Base-by-base conservation (phyloP, 2,888 invertebrate genomes). In the Colostygia pectinataria region DNA sequence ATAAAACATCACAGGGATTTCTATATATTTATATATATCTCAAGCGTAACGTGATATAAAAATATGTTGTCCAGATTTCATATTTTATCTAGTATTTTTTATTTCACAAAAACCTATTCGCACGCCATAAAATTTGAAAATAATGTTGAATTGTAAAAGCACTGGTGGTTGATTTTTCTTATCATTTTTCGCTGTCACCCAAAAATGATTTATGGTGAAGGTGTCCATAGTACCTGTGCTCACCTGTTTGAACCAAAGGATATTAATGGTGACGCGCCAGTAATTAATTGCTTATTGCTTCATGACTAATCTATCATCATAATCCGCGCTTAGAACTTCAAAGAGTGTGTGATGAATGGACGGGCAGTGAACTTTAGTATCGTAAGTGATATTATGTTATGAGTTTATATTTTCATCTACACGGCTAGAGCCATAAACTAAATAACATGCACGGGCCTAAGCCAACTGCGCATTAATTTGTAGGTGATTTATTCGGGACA, bases 201-300 rank as follows among this genome's bases (percentile, higher is more conserved):
- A 51, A 57, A 53, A 41, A 49, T 51, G 53, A 57, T 52, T 40
- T 55, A 55, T 52, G 45, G 24, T 9, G 31, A 47, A 41, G 23
- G 38, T 37, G 42, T 51, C 42, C 46, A 43, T 43, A 49, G 47
- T 51, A 37, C 45, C 46, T 32, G 51, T 62, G 58, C 54, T 47
- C 46, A 49, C 59, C 58, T 65, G 60, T 62, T 63, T 55, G 59
- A 65, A 57, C 65, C 65, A 72, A 67, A 55, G 64, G 61, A 63
- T 67, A 78, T 77, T 79, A 74, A 79, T 76, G 62, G 57, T 53
- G 63, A 63, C 63, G 63, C 59, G 64, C 58, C 57, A 46, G 51
- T 74, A 74, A 82, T 80, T 79, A 76, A 81, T 79, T 67, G 63
- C 67, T 59, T 60, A 59, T 57, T 66, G 42, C 20, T 38, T n/a